phyloP scores from a whole-genome alignment of 2,797 vertebrate species.

The Hippoglossus hippoglossus region DNA sequence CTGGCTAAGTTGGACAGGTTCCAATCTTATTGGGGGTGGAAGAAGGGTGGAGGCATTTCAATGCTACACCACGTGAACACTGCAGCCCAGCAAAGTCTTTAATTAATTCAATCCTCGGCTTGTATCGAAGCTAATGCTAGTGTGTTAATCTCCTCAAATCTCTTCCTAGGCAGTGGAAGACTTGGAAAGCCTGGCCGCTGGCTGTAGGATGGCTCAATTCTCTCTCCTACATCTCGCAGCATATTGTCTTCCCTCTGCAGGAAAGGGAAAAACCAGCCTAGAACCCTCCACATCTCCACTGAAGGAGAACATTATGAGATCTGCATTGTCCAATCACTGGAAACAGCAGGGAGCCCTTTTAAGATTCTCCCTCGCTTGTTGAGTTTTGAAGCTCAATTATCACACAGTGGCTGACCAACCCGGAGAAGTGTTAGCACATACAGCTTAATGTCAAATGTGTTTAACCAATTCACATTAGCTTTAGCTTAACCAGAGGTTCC shows the following conservation, averaged over 20 bases:
- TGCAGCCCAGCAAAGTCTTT: constrained; percentile 78
- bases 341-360: constrained; percentile 30
- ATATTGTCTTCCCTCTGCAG: constrained; percentile 72
- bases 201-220: constrained; percentile 82
- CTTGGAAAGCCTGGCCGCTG: constrained; percentile 84
- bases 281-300: constrained; percentile 46
- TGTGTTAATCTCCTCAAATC: constrained; percentile 87
- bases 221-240: constrained; percentile 69
- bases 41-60: constrained; percentile 67
- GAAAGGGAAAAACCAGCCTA: constrained; percentile 45
- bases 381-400: constrained; percentile 24
- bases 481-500: constrained; percentile 1
- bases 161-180: constrained; percentile 81
- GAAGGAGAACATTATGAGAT: constrained; percentile 50
- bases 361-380: constrained; percentile 6
- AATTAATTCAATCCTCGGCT: constrained; percentile 87
- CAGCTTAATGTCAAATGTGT: constrained; percentile 7
- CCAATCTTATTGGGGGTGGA: constrained; percentile 74
- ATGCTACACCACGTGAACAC: constrained; percentile 72
- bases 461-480: neutral
- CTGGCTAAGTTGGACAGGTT: constrained; percentile 73
- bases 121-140: constrained; percentile 83
- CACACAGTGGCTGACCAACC: constrained; percentile 7
- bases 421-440: neutral
- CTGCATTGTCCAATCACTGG: constrained; percentile 45